Conservation (phyloP, 2,113 vertebrate species). For the Peromyscus maniculatus region DNA sequence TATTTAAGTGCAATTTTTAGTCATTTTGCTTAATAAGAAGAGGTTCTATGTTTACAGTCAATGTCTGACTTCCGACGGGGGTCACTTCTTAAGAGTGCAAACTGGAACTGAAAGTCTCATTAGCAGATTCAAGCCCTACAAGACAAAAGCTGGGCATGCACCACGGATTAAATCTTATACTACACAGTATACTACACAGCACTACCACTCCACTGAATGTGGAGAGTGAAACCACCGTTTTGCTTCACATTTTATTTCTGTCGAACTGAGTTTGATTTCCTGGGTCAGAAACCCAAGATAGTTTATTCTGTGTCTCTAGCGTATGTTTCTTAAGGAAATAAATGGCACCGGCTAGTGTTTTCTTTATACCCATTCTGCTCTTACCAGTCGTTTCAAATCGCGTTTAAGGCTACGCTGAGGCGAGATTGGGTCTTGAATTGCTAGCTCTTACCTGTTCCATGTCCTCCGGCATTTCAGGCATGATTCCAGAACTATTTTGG, state of each 20-base stretch:
- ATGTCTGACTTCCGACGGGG: background rate
- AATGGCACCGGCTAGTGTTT: background rate
- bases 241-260: conserved; percentile 31
- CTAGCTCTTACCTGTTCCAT: conserved; percentile 87
- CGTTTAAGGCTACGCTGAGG: conserved; percentile 26
- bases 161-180: background rate
- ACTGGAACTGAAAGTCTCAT: conserved; percentile 23
- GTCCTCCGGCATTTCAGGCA: conserved; percentile 82
- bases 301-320: background rate
- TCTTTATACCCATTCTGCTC: conserved; percentile 12
- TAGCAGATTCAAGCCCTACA: conserved; percentile 6
- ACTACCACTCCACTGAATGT: background rate
- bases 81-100: background rate
- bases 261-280: background rate
- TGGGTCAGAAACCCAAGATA: background rate
- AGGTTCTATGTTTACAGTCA: background rate
- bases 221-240: conserved; percentile 6
- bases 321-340: conserved; percentile 33
- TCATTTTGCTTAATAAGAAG: conserved; percentile 20
- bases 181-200: no score
- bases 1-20: background rate
- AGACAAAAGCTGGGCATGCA: conserved; percentile 14
- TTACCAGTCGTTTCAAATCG: background rate
- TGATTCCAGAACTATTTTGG: conserved; percentile 60
- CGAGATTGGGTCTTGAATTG: conserved; percentile 1